Evolutionary conservation across 2,797 vertebrate species (phyloP), one percentile per base, ranked within the genome.

Genomic region (Siniperca undulata): DNA sequence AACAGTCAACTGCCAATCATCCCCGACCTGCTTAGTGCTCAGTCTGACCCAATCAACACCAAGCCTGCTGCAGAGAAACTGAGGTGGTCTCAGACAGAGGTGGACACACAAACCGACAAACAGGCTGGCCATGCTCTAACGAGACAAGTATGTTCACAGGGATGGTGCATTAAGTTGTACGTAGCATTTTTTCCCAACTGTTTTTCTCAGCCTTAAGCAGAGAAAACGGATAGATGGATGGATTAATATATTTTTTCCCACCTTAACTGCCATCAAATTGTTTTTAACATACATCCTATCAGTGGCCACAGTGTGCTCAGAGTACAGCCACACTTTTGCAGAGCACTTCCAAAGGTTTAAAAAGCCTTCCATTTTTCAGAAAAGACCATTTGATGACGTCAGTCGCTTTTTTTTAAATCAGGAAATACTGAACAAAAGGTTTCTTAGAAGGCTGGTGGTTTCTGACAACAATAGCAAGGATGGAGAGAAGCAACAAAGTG

Each of bases 1-100:
- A 87, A 87, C 83, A 75, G 65, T 86, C 67, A 75, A 59, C 85
- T 89, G 93, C 62, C 92, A 95, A 90, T 93, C 93, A 91, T 82
- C 17, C 38, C 62, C 27, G 71, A 88, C 91, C 91, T 86, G 69
- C 55, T 68, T 11, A 68, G 55, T 73, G 76, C 81, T 86, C 69
- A 50, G 36, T 69, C 56, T 78, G 84, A 89, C 78, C 91, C 59
- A 66, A 92, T 87, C 84, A 88, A 74, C 80, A 72, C 40, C 2
- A 46, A 82, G 78, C 16, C 74, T 22, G 64, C 81, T 38, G 70
- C 82, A 72, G 81, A 83, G 67, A 73, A 48, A 77, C 38, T 22
- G 58, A 80, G 70, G 62, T 2, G 8, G 34, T 22, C 79, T 77
- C 71, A 77, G 77, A 52, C 61, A 69, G 65, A 68, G 48, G 82